Percentiles rank a stretch among this genome's conserved stretches.
phyloP scores from a whole-genome alignment of 1,140 invertebrate species.

The Hypsibius dujardini region DNA sequence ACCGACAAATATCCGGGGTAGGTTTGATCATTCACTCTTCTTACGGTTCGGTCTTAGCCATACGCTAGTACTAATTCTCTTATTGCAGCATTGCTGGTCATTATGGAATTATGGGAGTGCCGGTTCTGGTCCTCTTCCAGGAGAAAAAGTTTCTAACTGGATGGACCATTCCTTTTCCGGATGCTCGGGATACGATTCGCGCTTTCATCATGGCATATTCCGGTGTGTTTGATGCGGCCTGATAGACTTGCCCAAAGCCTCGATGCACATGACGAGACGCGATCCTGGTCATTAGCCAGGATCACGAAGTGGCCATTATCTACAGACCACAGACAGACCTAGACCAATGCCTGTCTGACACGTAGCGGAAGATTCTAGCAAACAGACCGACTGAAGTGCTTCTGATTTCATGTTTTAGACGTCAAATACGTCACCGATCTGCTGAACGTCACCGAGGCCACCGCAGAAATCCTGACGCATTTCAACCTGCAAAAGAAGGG shows the following conservation, averaged over 20 bases:
- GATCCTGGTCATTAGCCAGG: neutral
- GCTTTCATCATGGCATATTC: slow-evolving; percentile 16
- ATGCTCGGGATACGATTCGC: slow-evolving; percentile 14
- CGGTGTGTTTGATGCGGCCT: neutral
- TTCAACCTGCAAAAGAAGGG: neutral
- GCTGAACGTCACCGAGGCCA: neutral
- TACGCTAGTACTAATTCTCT: neutral
- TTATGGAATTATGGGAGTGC: slow-evolving; percentile 15
- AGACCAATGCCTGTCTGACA: neutral
- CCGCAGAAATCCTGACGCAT: neutral
- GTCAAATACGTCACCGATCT: neutral
- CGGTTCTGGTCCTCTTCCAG: slow-evolving; percentile 1
- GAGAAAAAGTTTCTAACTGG: slow-evolving; percentile 13
- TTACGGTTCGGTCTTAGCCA: neutral
- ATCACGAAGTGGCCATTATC: neutral
- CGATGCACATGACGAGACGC: neutral
- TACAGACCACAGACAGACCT: no score
- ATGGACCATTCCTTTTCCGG: neutral
- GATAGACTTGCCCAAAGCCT: neutral
- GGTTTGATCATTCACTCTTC: neutral
- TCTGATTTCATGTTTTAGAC: neutral
- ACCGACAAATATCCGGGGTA: slow-evolving; percentile 14
- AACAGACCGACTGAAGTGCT: slow-evolving; percentile 2
- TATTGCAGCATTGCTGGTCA: slow-evolving; percentile 3
- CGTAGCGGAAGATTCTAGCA: no score